Conservation (phyloP, 2,888 invertebrate genomes). For the Choristoneura rosaceana region DNA sequence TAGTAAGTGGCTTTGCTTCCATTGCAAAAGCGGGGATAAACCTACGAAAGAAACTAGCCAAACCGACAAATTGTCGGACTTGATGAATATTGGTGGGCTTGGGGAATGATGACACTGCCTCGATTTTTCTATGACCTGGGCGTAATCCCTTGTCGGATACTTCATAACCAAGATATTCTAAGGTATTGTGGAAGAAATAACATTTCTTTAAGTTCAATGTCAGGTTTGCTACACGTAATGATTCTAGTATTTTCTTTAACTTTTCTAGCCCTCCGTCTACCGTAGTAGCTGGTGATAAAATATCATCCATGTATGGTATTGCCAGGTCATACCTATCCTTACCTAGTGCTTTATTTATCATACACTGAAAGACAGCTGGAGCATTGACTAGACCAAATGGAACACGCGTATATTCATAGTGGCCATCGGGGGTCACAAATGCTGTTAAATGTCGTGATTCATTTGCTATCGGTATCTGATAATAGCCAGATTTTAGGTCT, state of each 20-base stretch:
- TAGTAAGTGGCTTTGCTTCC: no score
- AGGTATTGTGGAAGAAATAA: slow-evolving; percentile 2
- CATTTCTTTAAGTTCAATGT: slow-evolving; percentile 40
- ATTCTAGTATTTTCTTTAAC: slow-evolving; percentile 37
- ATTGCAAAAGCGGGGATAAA: neutral
- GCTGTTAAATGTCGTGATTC: slow-evolving; percentile 45
- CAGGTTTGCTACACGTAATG: slow-evolving; percentile 38
- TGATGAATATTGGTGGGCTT: slow-evolving; percentile 4
- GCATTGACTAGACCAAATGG: slow-evolving; percentile 52
- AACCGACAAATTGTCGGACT: slow-evolving; percentile 14
- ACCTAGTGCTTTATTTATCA: slow-evolving; percentile 45
- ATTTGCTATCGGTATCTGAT: no score
- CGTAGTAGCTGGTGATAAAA: slow-evolving; percentile 47
- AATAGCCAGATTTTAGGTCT: neutral
- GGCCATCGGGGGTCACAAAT: slow-evolving; percentile 55
- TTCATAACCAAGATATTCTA: slow-evolving; percentile 17
- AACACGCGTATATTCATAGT: slow-evolving; percentile 51
- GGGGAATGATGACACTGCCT: slow-evolving; percentile 11
- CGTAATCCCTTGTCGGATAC: slow-evolving; percentile 8
- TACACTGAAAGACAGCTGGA: slow-evolving; percentile 52
- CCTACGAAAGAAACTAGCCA: slow-evolving; percentile 23
- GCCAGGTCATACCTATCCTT: slow-evolving; percentile 31
- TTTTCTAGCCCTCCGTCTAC: slow-evolving; percentile 40
- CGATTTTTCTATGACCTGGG: slow-evolving; percentile 13
- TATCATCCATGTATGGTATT: slow-evolving; percentile 52